Conservation (phyloP, 2,888 invertebrate species). For the Penaeus monodon region DNA sequence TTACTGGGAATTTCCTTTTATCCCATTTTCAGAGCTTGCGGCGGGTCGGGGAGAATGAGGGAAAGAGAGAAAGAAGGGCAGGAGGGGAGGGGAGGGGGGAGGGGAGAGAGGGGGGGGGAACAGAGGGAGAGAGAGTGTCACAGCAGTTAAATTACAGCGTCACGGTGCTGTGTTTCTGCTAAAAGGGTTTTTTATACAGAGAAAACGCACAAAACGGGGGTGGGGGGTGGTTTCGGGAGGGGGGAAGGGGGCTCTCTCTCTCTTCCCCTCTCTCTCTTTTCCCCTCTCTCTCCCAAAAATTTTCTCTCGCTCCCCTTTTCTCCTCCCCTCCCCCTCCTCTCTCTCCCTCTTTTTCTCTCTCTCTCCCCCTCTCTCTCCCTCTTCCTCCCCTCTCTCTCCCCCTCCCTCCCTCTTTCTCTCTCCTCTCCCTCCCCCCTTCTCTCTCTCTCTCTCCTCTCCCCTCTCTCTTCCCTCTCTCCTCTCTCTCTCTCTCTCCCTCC, state of each 20-base stretch:
- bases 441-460: not conserved
- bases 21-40: too few relatives aligned
- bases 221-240: too few relatives aligned
- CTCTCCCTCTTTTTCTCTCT: not conserved
- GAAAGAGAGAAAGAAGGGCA: too few relatives aligned
- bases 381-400: not conserved
- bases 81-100: too few relatives aligned
- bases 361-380: not conserved
- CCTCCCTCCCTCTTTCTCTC: not conserved
- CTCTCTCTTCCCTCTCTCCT: not conserved
- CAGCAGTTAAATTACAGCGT: too few relatives aligned
- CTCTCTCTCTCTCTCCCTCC: not conserved
- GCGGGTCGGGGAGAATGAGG: too few relatives aligned
- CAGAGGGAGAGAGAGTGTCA: too few relatives aligned
- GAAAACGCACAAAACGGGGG: too few relatives aligned
- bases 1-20: too few relatives aligned
- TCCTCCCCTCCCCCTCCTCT: not conserved
- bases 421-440: not conserved
- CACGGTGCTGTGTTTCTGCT: too few relatives aligned
- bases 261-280: not conserved
- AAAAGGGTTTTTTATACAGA: too few relatives aligned
- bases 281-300: not conserved
- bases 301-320: not conserved
- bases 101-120: too few relatives aligned
- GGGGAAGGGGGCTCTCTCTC: not conserved